Evolutionary conservation across 2,888 invertebrate species (phyloP), one percentile per base, ranked within the genome.

Genomic region (Erannis defoliaria): DNA sequence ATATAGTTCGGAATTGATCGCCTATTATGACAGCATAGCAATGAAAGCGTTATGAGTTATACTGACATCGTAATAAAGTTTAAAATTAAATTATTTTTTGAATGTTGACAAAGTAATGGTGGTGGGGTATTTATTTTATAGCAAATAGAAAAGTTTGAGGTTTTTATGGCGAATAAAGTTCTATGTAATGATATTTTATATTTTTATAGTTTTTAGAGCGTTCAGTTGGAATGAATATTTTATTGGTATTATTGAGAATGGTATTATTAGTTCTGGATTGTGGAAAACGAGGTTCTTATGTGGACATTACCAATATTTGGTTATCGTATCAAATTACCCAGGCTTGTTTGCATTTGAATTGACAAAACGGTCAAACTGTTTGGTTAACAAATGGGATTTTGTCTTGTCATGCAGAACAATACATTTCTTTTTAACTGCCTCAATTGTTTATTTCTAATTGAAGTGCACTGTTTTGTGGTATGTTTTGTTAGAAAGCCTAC

Each of bases 1-100:
- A 77, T 81, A 80, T 74, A 76, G 67, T 81, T 54, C 64, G 68
- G 66, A 80, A 76, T 77, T 77, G 76, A 78, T 76, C 63, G 74
- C 49, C 71, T 80, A 74, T 78, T 81, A 77, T 80, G 82, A 80
- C 82, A 81, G 77, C 50, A 64, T 21, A 42, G 71, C 75, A 75
- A 80, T 78, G 74, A 77, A 76, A 75, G 70, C 71, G 72, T 74
- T 75, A 70, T 77, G 80, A 82, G 68, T 80, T 80, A 81, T 78
- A 68, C 56, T 66, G 64, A 64, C 58, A 73, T 66, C 55, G 74
- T 70, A 73, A 71, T 82, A 82, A 79, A 82, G 72, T 75, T 76
- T 67, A 69, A 75, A 72, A 71, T 79, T 70, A 75, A 78, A 81
- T 75, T 75, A 69, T 73, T 23, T 75, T 75, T 72, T 72, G 58